Conservation (phyloP, 1,140 invertebrate species). For the Zaprionus nigranus region DNA sequence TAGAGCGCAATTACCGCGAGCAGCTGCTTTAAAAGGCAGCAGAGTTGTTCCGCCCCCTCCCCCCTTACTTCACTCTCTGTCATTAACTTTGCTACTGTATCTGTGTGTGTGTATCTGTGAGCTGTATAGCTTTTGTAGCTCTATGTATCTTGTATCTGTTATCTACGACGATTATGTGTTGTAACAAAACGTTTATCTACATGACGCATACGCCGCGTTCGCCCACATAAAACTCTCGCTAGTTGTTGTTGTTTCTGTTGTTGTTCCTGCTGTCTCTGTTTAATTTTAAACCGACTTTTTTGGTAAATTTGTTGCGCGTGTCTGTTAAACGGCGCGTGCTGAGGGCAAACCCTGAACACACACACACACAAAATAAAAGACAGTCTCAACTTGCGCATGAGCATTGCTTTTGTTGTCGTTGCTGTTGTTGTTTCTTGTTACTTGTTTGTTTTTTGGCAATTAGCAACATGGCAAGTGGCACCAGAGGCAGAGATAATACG, state of each 20-base stretch:
- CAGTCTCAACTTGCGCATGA: constrained; percentile 52
- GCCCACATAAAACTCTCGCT: constrained; percentile 34
- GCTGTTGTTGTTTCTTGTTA: constrained; percentile 8
- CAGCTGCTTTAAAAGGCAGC: constrained; percentile 42
- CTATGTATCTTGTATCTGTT: constrained; percentile 34
- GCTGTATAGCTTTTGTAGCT: not conserved
- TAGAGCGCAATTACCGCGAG: constrained; percentile 70
- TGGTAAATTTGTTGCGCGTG: constrained; percentile 73
- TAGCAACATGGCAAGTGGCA: constrained; percentile 66
- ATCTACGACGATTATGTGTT: constrained; percentile 77
- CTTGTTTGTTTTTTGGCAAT: constrained; percentile 64
- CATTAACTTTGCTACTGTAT: constrained; percentile 24
- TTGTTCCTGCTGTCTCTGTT: constrained; percentile 54
- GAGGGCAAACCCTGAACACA: constrained; percentile 50
- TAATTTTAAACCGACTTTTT: constrained; percentile 73
- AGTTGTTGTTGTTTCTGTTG: constrained; percentile 7
- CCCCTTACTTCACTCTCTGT: not conserved
- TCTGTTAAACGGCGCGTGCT: constrained; percentile 76
- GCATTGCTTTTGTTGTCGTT: constrained; percentile 5
- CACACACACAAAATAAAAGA: constrained; percentile 28
- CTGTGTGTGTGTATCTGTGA: constrained; percentile 32
- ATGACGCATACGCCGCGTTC: constrained; percentile 43
- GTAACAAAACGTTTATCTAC: constrained; percentile 81
- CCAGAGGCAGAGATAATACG: constrained; percentile 55
- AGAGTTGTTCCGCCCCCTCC: not conserved